Evolutionary conservation across 2,888 invertebrate species (phyloP).

Genomic region (Ceramica pisi): DNA sequence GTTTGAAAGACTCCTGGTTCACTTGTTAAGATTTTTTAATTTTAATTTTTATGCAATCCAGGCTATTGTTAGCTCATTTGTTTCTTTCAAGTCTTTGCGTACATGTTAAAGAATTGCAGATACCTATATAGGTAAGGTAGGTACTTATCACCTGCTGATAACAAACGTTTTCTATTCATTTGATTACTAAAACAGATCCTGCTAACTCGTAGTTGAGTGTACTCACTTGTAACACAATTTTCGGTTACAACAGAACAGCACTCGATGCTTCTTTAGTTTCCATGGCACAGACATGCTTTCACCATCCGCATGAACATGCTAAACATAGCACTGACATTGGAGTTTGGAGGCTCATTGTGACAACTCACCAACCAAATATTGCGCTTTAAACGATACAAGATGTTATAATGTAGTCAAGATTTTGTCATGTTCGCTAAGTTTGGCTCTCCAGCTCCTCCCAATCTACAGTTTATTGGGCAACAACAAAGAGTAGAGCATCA

Average conservation of each 20-base stretch:
- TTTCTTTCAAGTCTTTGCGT: not conserved
- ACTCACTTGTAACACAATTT: slow-evolving; percentile 30
- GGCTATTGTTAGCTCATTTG: not conserved
- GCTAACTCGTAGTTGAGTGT: not conserved
- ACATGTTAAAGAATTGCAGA: not conserved
- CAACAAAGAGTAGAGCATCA: not conserved
- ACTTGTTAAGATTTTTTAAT: not conserved
- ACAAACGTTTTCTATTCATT: not conserved
- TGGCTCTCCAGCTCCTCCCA: slow-evolving; percentile 8
- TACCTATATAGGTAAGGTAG: not conserved
- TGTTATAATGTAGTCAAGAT: slow-evolving; percentile 4
- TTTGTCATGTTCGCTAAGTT: not conserved
- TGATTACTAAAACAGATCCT: not conserved
- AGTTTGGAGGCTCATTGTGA: slow-evolving; percentile 7
- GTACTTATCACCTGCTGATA: not conserved
- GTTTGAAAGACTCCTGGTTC: not conserved
- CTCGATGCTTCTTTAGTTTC: slow-evolving; percentile 25
- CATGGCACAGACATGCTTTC: slow-evolving; percentile 48
- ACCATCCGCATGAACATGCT: slow-evolving; percentile 46
- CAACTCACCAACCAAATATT: slow-evolving; percentile 6
- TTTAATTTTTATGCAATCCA: not conserved
- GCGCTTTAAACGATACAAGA: not conserved
- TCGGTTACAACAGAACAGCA: slow-evolving; percentile 32
- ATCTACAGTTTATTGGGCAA: slow-evolving; percentile 4
- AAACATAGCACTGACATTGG: slow-evolving; percentile 31